These are phyloP conservation scores for Hirtodrosophila alboralis DNA, from an alignment of 2,888 invertebrate species.

Conservation along the genomic window DNA sequence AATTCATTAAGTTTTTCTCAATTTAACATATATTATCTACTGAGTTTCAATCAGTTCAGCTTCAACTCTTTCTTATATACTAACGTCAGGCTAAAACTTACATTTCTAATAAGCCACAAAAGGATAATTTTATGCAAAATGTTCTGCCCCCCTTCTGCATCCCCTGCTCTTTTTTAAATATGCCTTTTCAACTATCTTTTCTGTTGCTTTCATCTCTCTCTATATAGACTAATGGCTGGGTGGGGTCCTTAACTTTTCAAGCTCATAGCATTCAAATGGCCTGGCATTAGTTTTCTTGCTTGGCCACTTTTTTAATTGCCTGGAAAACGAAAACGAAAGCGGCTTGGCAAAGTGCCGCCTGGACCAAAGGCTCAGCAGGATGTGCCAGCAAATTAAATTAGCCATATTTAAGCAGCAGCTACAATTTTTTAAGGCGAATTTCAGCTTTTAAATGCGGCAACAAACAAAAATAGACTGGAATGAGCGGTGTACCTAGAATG, in stretches of 20 bases:
- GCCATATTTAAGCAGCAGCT: conserved; percentile 72
- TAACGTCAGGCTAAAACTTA: too few species aligned
- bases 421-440: conserved; percentile 49
- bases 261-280: conserved; percentile 27
- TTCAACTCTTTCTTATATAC: too few species aligned
- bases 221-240: conserved; percentile 15
- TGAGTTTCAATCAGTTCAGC: too few species aligned
- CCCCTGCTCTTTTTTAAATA: too few species aligned
- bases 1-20: too few species aligned
- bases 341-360: conserved; percentile 26
- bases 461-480: conserved; percentile 26
- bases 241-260: conserved; percentile 39
- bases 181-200: too few species aligned
- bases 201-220: conserved; percentile 1
- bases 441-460: conserved; percentile 29
- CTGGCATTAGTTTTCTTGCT: conserved; percentile 38
- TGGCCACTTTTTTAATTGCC: conserved; percentile 49
- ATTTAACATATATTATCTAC: too few species aligned
- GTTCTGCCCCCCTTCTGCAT: too few species aligned
- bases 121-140: too few species aligned
- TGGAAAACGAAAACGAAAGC: conserved; percentile 10
- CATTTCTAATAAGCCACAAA: too few species aligned
- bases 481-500: conserved; percentile 7
- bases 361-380: too few species aligned
- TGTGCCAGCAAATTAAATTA: conserved; percentile 64